Evolutionary conservation across 2,797 vertebrate genomes (phyloP).

Genomic region (Lophotriccus pileatus): DNA sequence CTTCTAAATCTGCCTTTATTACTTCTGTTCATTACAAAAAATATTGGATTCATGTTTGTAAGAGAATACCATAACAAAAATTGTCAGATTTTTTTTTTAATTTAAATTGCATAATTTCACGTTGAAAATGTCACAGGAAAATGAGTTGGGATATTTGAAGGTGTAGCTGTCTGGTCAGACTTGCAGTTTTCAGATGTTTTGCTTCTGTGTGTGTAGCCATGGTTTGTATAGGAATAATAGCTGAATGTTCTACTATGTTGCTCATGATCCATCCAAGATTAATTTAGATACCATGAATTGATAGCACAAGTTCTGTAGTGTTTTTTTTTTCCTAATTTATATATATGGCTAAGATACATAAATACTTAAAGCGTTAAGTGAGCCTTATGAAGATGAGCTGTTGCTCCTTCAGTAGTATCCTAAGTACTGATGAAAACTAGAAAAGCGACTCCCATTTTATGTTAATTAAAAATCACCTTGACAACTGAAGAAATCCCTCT

Average conservation of each 20-base stretch:
- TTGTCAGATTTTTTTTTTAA: neutral
- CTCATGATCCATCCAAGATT: neutral
- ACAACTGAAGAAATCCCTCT: slow-evolving; percentile 13
- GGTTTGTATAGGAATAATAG: neutral
- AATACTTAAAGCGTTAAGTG: neutral
- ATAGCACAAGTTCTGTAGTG: neutral
- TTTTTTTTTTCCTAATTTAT: neutral
- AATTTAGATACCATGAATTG: neutral
- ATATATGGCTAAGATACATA: neutral
- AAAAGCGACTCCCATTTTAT: neutral
- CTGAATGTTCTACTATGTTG: neutral
- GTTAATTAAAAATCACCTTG: slow-evolving; percentile 35
- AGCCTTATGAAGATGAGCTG: neutral
- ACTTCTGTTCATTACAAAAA: neutral
- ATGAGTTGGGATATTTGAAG: neutral
- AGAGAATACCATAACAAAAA: neutral
- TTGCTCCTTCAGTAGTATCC: neutral
- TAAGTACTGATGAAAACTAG: neutral
- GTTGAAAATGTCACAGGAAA: neutral
- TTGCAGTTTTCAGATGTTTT: neutral
- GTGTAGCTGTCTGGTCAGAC: neutral
- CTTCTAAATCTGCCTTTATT: neutral
- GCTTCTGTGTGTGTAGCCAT: neutral
- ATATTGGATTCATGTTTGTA: neutral
- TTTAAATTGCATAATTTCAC: neutral